Base-by-base conservation (phyloP, 2,888 invertebrate species). In the Orchesella flavescens region DNA sequence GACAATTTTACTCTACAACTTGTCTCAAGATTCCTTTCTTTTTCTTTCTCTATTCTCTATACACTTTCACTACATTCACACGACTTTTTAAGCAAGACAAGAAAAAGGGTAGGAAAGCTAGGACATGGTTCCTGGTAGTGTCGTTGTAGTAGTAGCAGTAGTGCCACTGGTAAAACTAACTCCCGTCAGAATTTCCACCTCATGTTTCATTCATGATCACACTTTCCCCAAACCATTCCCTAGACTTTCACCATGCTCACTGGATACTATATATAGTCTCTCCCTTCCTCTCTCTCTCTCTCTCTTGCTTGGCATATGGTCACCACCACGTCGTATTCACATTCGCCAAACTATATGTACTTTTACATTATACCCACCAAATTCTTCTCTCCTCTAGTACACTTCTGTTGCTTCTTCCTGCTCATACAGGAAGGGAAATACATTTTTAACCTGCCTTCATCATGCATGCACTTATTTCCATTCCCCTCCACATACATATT, bases 141-240 rank as follows among this genome's bases (percentile, higher is more conserved):
- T n/a, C n/a, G n/a, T 49, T 7, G 46, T 10, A 57, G 57, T 13
- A 44, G 74, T 46, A 63, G 69, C n/a, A 71, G 59, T 24, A 34
- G 49, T 69, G 68, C 55, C 63, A 65, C 71, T 72, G 66, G 72
- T 66, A 72, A 73, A 77, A 49, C 82, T 76, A 71, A 69, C 77
- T 83, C 77, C 83, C 83, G 73, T 83, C 83, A 83, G 83, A 83
- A 83, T 83, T 76, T 84, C 79, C 61, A 84, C 76, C 86, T 87
- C 87, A 87, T 87, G 87, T 86, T 87, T 87, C 86, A 87, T 87
- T 87, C 87, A 87, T 87, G 86, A 86, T 87, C 85, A 80, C 82
- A 85, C 84, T 85, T 84, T 86, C 75, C 78, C 84, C 81, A 83
- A 75, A 84, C 77, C 78, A 82, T 78, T 81, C 66, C 65, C 53